Evolutionary conservation across 2,113 vertebrate genomes (phyloP).

Genomic region (Pelodiscus sinensis): DNA sequence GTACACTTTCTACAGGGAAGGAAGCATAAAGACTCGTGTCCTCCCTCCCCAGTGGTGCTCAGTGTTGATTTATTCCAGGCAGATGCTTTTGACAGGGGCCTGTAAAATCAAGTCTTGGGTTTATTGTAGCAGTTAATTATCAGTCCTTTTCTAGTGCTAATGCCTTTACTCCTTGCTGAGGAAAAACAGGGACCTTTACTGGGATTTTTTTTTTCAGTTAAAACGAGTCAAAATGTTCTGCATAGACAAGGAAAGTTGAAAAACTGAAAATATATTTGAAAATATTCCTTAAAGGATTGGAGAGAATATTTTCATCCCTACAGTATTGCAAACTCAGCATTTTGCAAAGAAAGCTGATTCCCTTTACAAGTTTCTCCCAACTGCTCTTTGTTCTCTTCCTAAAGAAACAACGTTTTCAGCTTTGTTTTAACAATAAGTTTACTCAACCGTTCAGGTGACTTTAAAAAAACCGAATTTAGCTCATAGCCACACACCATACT

Average conservation of each 20-base stretch:
- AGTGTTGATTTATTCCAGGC: slow-evolving; percentile 85
- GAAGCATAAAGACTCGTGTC: slow-evolving; percentile 44
- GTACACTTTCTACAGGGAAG: slow-evolving; percentile 54
- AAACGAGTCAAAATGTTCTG: slow-evolving; percentile 63
- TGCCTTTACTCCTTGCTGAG: slow-evolving; percentile 70
- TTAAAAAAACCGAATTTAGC: background rate
- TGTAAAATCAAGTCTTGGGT: slow-evolving; percentile 86
- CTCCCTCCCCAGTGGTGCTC: slow-evolving; percentile 37
- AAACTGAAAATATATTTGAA: slow-evolving; percentile 63
- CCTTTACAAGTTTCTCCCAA: slow-evolving; percentile 63
- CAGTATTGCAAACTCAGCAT: slow-evolving; percentile 17
- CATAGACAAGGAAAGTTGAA: slow-evolving; percentile 27
- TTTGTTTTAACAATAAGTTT: slow-evolving; percentile 78
- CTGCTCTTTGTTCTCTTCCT: slow-evolving; percentile 34
- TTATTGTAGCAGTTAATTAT: slow-evolving; percentile 83
- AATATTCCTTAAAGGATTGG: slow-evolving; percentile 23
- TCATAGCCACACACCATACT: background rate
- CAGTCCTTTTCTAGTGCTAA: slow-evolving; percentile 76
- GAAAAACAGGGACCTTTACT: slow-evolving; percentile 63
- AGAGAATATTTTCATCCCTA: slow-evolving; percentile 10
- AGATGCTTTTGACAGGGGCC: slow-evolving; percentile 86
- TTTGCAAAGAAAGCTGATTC: slow-evolving; percentile 59
- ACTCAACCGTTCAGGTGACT: slow-evolving; percentile 69
- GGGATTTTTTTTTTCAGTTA: slow-evolving; percentile 69
- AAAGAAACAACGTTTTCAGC: slow-evolving; percentile 54